Evolutionary conservation across 1,140 invertebrate species (phyloP).

Genomic region (Venturia canescens): DNA sequence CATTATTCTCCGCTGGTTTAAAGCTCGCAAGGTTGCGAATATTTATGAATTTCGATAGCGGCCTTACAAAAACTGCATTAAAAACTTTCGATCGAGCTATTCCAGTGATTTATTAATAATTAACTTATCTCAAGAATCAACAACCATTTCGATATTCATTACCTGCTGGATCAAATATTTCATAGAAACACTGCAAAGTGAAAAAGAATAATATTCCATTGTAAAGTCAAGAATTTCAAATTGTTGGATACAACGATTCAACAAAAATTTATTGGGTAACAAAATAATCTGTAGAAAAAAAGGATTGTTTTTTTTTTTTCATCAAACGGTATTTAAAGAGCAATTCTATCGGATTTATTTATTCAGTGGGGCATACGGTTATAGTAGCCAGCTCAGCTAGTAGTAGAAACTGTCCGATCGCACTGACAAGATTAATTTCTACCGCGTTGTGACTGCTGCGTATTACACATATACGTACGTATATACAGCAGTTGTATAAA

Average conservation of each 20-base stretch:
- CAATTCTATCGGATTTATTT: constrained; percentile 1
- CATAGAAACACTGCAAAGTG: not conserved
- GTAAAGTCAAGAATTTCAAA: not conserved
- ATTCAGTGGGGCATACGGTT: constrained; percentile 7
- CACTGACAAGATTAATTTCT: constrained; percentile 40
- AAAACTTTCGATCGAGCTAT: too few species aligned
- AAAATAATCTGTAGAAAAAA: not conserved
- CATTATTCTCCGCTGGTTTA: not conserved
- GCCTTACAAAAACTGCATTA: too few species aligned
- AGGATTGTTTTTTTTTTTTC: not conserved
- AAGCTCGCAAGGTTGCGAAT: not conserved
- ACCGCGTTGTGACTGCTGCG: constrained; percentile 8
- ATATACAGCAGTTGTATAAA: not conserved
- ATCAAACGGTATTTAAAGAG: constrained; percentile 12
- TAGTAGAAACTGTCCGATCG: constrained; percentile 33
- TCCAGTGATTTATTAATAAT: too few species aligned
- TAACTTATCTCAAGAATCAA: too few species aligned
- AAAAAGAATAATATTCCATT: not conserved
- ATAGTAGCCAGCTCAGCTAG: not conserved
- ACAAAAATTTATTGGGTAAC: not conserved
- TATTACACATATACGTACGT: not conserved
- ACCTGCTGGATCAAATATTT: too few species aligned
- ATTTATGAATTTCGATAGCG: not conserved
- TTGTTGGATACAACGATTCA: not conserved
- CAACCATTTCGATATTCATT: too few species aligned